These are phyloP conservation scores for Sisor rabdophorus DNA, from an alignment of 2,113 vertebrate genomes.

Conservation along the genomic window DNA sequence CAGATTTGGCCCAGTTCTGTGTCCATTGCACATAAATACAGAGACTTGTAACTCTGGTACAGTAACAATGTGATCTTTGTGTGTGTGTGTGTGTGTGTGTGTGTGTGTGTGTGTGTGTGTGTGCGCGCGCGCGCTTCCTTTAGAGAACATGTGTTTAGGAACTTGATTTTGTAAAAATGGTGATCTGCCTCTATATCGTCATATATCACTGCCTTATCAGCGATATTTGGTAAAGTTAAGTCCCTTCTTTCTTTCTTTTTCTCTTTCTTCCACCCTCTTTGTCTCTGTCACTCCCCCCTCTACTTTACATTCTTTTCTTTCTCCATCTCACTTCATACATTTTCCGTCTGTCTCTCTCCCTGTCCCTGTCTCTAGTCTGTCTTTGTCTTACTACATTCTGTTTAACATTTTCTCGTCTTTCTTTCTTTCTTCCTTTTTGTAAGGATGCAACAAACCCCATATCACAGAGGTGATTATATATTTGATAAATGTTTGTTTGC, in stretches of 20 bases:
- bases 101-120: not conserved
- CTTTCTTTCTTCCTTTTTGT: not conserved
- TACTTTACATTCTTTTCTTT: too few species aligned
- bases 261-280: not conserved
- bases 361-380: not conserved
- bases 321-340: not conserved
- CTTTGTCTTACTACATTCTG: not conserved
- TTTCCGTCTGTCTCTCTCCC: too few species aligned
- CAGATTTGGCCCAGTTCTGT: slow-evolving; percentile 6
- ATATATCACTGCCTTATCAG: too few species aligned
- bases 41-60: slow-evolving; percentile 28
- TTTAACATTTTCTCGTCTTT: too few species aligned
- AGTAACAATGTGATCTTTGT: slow-evolving; percentile 11
- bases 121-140: not conserved
- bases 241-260: not conserved
- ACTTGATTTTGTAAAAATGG: not conserved
- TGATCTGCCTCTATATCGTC: not conserved
- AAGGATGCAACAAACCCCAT: not conserved
- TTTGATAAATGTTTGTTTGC: too few species aligned
- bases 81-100: slow-evolving; percentile 4
- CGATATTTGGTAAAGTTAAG: not conserved
- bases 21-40: not conserved
- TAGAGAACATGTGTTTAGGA: not conserved
- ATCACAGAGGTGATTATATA: too few species aligned
- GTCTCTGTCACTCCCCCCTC: too few species aligned